These are phyloP conservation scores for Anastrepha obliqua DNA, from an alignment of 1,140 invertebrate species.

Conservation along the genomic window DNA sequence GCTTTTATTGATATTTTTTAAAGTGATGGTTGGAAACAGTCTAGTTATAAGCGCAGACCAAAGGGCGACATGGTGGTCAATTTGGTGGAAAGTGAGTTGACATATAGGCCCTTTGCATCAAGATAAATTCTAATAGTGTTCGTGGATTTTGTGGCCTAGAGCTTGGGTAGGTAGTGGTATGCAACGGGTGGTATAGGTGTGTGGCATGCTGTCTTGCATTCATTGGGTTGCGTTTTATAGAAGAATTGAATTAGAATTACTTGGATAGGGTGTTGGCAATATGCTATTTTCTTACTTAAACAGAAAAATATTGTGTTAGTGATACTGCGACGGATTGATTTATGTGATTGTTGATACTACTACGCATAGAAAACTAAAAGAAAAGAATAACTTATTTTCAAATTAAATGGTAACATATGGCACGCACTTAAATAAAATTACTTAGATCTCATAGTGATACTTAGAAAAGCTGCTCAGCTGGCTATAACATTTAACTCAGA, in stretches of 20 bases:
- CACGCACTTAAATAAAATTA: no score
- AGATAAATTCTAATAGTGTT: neutral
- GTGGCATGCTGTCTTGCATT: neutral
- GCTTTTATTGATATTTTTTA: slow-evolving; percentile 16
- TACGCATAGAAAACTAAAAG: no score
- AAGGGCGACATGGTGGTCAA: neutral
- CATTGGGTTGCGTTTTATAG: neutral
- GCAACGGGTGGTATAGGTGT: neutral
- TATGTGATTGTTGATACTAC: no score
- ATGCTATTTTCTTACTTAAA: no score
- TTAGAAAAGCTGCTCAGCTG: no score
- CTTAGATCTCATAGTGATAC: no score
- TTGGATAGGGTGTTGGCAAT: no score
- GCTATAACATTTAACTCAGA: no score
- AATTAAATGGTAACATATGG: no score
- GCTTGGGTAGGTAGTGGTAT: neutral
- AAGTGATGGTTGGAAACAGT: neutral
- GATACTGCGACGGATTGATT: no score
- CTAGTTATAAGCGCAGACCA: neutral
- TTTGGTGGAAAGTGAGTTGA: neutral
- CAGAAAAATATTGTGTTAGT: no score
- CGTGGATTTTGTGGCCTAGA: neutral
- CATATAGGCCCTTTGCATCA: neutral
- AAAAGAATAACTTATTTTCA: no score
- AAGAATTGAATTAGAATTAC: neutral